Percentiles rank a stretch among this genome's conserved stretches.
phyloP scores from a whole-genome alignment of 2,113 vertebrate species.

The Porphyrio hochstetteri region DNA sequence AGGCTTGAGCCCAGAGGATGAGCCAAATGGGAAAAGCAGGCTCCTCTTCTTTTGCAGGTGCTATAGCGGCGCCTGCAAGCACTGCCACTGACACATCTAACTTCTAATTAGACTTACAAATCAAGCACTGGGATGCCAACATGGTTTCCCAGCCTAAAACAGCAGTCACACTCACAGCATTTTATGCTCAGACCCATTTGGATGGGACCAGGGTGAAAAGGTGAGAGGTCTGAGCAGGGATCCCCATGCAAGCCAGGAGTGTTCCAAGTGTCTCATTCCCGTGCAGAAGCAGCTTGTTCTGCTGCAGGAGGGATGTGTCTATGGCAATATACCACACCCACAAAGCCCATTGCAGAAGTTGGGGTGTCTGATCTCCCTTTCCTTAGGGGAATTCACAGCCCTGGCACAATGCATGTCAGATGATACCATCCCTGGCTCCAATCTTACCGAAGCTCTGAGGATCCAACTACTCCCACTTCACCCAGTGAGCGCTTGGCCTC shows the following conservation, averaged over 20 bases:
- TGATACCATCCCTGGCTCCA: fast-evolving
- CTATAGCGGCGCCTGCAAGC: constrained; percentile 20
- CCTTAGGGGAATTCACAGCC: neutral
- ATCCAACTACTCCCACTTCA: neutral
- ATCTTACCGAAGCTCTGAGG: neutral
- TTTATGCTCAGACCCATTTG: neutral
- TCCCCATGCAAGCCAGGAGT: neutral
- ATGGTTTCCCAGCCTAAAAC: neutral
- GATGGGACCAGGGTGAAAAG: neutral
- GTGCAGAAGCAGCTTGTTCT: neutral
- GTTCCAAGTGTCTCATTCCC: neutral
- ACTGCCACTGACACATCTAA: constrained; percentile 23
- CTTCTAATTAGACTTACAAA: constrained; percentile 54
- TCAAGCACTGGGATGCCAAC: neutral
- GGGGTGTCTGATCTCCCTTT: neutral
- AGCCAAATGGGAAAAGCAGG: constrained; percentile 24
- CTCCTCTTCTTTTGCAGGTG: neutral
- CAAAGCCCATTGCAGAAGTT: neutral
- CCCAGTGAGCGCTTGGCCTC: neutral
- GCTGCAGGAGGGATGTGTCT: neutral
- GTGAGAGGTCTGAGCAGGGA: neutral
- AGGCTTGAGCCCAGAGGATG: neutral
- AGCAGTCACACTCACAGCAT: neutral
- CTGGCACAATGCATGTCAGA: too few species aligned
- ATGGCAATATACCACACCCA: neutral